Percentiles rank a stretch among this genome's conserved stretches.
Evolutionary conservation across 2,113 vertebrate genomes (phyloP).

Genomic region (Melanerpes aurifrons): DNA sequence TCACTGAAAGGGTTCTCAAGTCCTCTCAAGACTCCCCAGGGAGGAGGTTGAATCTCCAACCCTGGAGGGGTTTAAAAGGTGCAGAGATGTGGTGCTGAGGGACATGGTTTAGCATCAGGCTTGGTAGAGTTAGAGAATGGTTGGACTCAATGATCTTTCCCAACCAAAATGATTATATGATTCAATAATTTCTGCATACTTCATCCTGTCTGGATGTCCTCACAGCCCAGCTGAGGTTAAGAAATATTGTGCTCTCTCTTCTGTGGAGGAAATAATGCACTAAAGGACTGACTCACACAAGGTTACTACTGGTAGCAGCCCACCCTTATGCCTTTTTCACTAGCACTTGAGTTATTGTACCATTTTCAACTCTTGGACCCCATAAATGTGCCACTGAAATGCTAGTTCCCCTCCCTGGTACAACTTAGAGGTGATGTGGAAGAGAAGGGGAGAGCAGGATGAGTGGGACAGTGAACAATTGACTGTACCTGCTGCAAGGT

Average conservation of each 20-base stretch:
- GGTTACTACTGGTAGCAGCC: background rate
- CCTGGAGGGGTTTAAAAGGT: no score
- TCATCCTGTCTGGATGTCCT: background rate
- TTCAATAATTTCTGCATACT: background rate
- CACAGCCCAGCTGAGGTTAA: background rate
- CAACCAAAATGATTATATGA: no score
- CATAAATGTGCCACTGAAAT: background rate
- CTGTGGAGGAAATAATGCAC: background rate
- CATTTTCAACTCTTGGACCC: background rate
- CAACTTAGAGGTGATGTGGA: background rate
- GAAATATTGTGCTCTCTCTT: background rate
- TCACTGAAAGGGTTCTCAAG: no score
- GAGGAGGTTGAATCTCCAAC: no score
- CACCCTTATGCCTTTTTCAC: background rate
- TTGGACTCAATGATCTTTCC: no score
- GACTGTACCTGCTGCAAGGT: background rate
- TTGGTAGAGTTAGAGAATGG: no score
- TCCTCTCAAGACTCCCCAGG: no score
- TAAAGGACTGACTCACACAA: background rate
- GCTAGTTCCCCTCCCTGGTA: background rate
- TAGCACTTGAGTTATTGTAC: background rate
- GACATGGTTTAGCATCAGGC: no score
- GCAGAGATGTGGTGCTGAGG: no score
- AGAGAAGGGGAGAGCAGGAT: background rate
- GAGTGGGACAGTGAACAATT: background rate